Percentiles rank a stretch among this genome's conserved stretches.
Conservation (phyloP, 1,140 invertebrate species). For the Aphis craccivora region DNA sequence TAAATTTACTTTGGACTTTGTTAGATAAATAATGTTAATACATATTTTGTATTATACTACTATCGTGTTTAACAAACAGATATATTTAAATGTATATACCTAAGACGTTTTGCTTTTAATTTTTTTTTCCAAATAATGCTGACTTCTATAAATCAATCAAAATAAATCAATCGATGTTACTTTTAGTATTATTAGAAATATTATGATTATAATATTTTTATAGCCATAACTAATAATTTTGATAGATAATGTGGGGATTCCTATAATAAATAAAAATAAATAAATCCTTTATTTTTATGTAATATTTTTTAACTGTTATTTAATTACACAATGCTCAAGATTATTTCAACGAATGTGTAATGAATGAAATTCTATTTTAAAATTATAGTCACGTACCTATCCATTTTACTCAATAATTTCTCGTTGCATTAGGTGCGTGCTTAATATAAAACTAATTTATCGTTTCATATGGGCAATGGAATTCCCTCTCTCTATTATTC, state of each 20-base stretch:
- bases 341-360: not conserved
- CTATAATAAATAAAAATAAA: not conserved
- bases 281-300: not conserved
- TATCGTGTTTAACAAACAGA: too few relatives aligned
- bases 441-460: slow-evolving; percentile 20
- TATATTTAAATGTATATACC: too few relatives aligned
- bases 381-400: not conserved
- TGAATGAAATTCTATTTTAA: not conserved
- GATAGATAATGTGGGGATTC: not conserved
- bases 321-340: not conserved
- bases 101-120: too few relatives aligned
- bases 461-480: not conserved
- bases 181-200: not conserved
- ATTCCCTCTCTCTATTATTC: not conserved
- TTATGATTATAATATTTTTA: not conserved
- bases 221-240: not conserved
- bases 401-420: slow-evolving; percentile 27
- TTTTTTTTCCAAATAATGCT: too few relatives aligned
- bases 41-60: not conserved
- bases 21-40: not conserved
- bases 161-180: not conserved
- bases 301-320: not conserved
- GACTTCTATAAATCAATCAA: not conserved
- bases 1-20: not conserved
- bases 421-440: not conserved